Evolutionary conservation across 2,113 vertebrate species (phyloP), one percentile per base, ranked within the genome.

Genomic region (Oceanites oceanicus): DNA sequence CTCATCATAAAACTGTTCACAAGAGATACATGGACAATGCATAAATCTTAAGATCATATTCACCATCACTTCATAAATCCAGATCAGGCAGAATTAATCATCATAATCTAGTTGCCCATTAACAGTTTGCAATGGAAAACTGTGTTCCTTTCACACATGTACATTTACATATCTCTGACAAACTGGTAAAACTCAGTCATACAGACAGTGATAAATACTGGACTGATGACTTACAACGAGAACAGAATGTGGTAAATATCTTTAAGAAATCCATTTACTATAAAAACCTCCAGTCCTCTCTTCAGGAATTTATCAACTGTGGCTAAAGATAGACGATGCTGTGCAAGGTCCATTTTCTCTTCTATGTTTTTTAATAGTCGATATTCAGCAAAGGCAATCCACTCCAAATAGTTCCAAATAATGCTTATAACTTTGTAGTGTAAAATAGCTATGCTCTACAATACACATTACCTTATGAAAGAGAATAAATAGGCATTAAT

Each of bases 1-100:
- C 20, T 92, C 62, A 83, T 79, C 44, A 75, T 96, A 96, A 96
- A 98, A 94, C 62, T 79, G 19, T 86, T 97, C 80, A 58, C 50
- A 88, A 50, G 87, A 86, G 22, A 91, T 62, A 53, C 11, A 91
- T 53, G 38, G 61, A 27, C 56, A 73, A 56, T 42, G 27, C 77
- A 96, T 96, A 96, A 96, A 95, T 92, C 85, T 88, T 85, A 53
- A 90, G 79, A 86, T 86, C 10, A 15, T 74, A 95, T 91, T 94
- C 85, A 85, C 44, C 25, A 29, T 94, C 58, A 89, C 56, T 94
- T 94, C n/a, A 80, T 83, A 97, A 95, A 97, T 96, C 92, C 88
- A 92, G 40, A 63, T 95, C 36, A 88, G 45, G 32, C 15, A 80
- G 63, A 96, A 97, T 89, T 96, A 91, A 91, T 95, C 76, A 92